These are phyloP conservation scores for Epicauta chinensis DNA, from an alignment of 1,140 invertebrate genomes.

Conservation along the genomic window DNA sequence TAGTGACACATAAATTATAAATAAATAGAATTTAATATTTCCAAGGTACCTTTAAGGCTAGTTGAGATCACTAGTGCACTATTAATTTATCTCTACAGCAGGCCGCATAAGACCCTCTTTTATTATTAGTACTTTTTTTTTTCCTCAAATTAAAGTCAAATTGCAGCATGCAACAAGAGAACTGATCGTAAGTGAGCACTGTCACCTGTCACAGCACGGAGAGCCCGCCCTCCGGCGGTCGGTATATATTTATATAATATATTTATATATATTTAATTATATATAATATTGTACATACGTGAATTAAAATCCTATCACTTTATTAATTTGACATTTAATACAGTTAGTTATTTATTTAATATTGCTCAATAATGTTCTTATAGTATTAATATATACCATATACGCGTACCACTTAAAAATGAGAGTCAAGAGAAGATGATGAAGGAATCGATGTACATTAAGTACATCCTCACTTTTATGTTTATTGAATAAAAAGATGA, in stretches of 20 bases:
- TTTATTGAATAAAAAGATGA: slow-evolving; percentile 29
- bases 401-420: slow-evolving; percentile 19
- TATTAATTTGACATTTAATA: slow-evolving; percentile 43
- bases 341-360: slow-evolving; percentile 36
- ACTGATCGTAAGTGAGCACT: slow-evolving; percentile 24
- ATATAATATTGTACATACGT: slow-evolving; percentile 17
- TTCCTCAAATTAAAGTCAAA: slow-evolving; percentile 4
- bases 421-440: slow-evolving; percentile 13
- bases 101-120: slow-evolving; percentile 27
- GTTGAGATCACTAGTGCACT: slow-evolving; percentile 42
- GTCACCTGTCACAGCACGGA: slow-evolving; percentile 21
- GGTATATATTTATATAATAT: neutral
- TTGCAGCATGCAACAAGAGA: slow-evolving; percentile 17
- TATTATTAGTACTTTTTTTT: slow-evolving; percentile 2
- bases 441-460: neutral
- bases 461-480: slow-evolving; percentile 21
- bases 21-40: slow-evolving; percentile 39
- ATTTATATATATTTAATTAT: no score
- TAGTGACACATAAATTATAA: slow-evolving; percentile 31
- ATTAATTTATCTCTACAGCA: slow-evolving; percentile 30
- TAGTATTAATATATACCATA: slow-evolving; percentile 22
- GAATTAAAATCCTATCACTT: slow-evolving; percentile 34
- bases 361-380: slow-evolving; percentile 39
- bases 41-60: slow-evolving; percentile 42
- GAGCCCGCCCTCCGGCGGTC: slow-evolving; percentile 17